Evolutionary conservation across 2,888 invertebrate species (phyloP).

Genomic region (Aproaerema taeniolella): DNA sequence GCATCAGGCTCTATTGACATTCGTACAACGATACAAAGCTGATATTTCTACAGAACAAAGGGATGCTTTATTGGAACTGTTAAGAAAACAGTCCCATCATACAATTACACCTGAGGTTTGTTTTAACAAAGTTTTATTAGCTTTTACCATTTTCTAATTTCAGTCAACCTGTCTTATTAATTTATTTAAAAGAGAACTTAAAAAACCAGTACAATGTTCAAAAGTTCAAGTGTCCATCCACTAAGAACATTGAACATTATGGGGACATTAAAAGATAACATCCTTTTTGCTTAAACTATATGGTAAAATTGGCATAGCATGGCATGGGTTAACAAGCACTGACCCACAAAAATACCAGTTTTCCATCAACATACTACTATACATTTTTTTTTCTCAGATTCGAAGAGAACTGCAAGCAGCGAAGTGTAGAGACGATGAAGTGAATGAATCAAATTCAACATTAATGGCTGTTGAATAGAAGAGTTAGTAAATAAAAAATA

Average conservation of each 20-base stretch:
- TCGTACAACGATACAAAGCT: slow-evolving; percentile 96
- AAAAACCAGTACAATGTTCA: too few relatives aligned
- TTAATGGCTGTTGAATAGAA: slow-evolving; percentile 56
- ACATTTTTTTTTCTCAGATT: slow-evolving; percentile 81
- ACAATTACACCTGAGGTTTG: slow-evolving; percentile 82
- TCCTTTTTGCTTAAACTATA: too few relatives aligned
- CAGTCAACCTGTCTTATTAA: not conserved
- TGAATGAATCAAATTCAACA: slow-evolving; percentile 44
- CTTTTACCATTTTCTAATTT: not conserved
- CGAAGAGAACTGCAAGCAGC: slow-evolving; percentile 91
- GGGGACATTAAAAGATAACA: too few relatives aligned
- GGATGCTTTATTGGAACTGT: slow-evolving; percentile 87
- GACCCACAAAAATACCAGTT: too few relatives aligned
- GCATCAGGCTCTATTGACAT: slow-evolving; percentile 96
- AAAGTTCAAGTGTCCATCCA: too few relatives aligned
- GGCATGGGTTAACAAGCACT: too few relatives aligned
- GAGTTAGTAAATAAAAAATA: slow-evolving; percentile 6
- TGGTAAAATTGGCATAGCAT: too few relatives aligned
- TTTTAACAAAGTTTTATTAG: not conserved
- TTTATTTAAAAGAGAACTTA: too few relatives aligned
- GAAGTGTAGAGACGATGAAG: slow-evolving; percentile 86
- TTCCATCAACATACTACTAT: too few relatives aligned
- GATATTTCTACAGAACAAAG: slow-evolving; percentile 96
- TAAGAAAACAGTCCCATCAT: slow-evolving; percentile 84
- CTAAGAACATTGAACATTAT: too few relatives aligned